A percentile compares a stretch with the other conserved stretches of the same genome.
Conservation (phyloP, 2,113 vertebrate species). For the Onychorhynchus coronatus region DNA sequence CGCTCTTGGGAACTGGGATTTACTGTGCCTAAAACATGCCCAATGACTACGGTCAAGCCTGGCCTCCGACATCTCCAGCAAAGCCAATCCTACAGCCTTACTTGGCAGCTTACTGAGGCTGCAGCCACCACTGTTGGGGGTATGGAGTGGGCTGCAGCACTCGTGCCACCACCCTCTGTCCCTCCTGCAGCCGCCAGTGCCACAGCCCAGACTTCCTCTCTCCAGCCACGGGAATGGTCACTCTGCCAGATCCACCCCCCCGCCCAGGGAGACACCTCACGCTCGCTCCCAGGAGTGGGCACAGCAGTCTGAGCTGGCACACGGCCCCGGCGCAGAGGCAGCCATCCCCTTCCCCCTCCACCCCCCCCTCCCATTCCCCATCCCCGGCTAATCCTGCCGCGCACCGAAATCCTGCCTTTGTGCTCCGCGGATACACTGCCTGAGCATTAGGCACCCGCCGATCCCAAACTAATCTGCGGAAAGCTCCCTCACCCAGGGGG, state of each 20-base stretch:
- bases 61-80: neutral
- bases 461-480: neutral
- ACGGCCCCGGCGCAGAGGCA: rapidly evolving
- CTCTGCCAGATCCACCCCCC: neutral
- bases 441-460: neutral
- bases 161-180: neutral
- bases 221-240: rapidly evolving
- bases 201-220: neutral
- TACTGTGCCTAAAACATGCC: neutral
- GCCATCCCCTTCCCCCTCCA: neutral
- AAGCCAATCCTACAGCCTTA: neutral
- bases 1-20: neutral
- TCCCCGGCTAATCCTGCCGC: neutral
- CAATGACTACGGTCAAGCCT: neutral
- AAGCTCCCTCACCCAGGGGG: neutral
- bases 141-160: rapidly evolving
- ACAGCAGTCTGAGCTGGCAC: neutral
- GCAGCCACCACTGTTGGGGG: rapidly evolving
- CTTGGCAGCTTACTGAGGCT: neutral
- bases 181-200: neutral
- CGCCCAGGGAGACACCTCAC: neutral
- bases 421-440: neutral
- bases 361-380: neutral
- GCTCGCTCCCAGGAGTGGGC: neutral
- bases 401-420: neutral